phyloP scores from a whole-genome alignment of 1,140 invertebrate genomes.

The Elymnias hypermnestra region DNA sequence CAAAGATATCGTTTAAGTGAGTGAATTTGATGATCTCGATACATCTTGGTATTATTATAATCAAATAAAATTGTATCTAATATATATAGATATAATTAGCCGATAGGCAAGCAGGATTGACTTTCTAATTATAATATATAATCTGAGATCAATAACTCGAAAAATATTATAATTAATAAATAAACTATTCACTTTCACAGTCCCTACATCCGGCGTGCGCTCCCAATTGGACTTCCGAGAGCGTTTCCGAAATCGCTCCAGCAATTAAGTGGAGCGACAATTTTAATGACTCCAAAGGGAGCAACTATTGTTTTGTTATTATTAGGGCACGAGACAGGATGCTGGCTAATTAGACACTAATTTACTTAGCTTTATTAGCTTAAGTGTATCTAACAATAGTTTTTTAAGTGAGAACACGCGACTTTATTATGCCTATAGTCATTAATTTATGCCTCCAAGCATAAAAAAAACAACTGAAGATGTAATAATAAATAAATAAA shows the following conservation, averaged over 20 bases:
- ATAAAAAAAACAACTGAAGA: too few species aligned
- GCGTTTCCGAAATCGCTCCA: conserved; percentile 67
- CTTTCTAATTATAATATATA: too few species aligned
- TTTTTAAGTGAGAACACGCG: conserved; percentile 10
- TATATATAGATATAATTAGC: too few species aligned
- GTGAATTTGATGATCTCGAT: too few species aligned
- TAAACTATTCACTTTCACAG: conserved; percentile 45
- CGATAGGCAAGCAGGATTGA: too few species aligned
- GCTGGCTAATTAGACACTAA: conserved; percentile 64
- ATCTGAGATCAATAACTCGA: too few species aligned
- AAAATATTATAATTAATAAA: conserved; percentile 13
- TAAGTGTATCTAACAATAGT: conserved; percentile 23
- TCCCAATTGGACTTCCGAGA: conserved; percentile 73
- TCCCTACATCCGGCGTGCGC: conserved; percentile 58
- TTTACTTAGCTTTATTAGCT: conserved; percentile 54
- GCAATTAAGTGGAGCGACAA: conserved; percentile 54
- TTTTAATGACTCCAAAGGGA: conserved; percentile 60
- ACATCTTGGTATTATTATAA: too few species aligned
- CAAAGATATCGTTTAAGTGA: too few species aligned
- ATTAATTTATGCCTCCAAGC: conserved; percentile 11
- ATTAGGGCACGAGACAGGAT: conserved; percentile 71
- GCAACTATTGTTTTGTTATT: conserved; percentile 72
- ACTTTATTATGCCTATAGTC: too few species aligned
- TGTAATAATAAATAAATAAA: too few species aligned
- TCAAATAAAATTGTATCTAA: too few species aligned